A percentile compares a stretch with the other conserved stretches of the same genome.
Conservation (phyloP, 2,797 vertebrate genomes). For the Aplochiton taeniatus region DNA sequence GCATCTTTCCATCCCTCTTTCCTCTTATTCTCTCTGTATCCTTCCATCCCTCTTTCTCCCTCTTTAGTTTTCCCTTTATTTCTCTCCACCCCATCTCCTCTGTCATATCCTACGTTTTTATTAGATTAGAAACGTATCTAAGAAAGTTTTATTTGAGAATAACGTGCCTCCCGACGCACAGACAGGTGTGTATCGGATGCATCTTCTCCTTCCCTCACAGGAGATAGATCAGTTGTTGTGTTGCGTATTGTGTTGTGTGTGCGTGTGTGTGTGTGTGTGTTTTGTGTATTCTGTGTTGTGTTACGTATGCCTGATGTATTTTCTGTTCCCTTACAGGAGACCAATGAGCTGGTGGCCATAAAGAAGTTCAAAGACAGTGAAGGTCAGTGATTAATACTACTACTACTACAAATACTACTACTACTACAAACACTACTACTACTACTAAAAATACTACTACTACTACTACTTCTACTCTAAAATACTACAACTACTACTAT, state of each 20-base stretch:
- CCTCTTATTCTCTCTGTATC: background rate
- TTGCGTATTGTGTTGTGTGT: too few species aligned
- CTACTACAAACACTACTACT: too few species aligned
- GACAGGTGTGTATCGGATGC: too few species aligned
- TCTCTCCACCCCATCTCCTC: background rate
- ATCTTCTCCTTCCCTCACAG: too few species aligned
- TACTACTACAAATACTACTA: too few species aligned
- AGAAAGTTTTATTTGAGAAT: too few species aligned
- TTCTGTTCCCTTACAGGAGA: slow-evolving; percentile 83
- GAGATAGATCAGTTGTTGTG: too few species aligned
- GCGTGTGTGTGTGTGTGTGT: too few species aligned
- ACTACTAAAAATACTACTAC: too few species aligned
- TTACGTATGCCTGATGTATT: slow-evolving; percentile 30
- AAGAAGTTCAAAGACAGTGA: slow-evolving; percentile 99
- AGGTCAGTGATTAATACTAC: slow-evolving; percentile 75
- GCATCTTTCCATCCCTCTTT: background rate
- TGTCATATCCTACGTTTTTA: background rate
- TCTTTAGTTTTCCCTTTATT: background rate
- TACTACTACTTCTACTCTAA: too few species aligned
- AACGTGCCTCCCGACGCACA: too few species aligned
- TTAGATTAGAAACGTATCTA: background rate
- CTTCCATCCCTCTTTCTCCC: background rate
- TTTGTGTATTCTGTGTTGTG: background rate
- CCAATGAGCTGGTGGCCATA: slow-evolving; percentile 98
- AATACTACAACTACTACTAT: too few species aligned